These are phyloP conservation scores for Rugalucina vietnamica DNA, from an alignment of 2,888 invertebrate species.

Conservation along the genomic window DNA sequence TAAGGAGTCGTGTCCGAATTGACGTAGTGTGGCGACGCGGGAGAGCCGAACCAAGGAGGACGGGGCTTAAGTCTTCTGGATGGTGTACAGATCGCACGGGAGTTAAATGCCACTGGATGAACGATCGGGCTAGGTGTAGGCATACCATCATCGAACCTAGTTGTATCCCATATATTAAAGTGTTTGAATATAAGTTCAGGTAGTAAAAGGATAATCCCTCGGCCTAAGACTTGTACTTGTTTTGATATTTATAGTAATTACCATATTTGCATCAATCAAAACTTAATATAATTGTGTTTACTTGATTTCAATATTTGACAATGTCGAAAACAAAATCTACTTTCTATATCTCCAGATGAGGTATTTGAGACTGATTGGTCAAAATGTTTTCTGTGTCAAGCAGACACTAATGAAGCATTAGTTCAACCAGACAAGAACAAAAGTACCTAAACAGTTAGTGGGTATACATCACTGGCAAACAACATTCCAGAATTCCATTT, in stretches of 20 bases:
- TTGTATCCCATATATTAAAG: not conserved
- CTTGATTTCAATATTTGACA: not conserved
- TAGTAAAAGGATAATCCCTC: slow-evolving; percentile 8
- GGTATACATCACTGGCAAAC: not conserved
- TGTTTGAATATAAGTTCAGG: not conserved
- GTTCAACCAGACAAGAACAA: not conserved
- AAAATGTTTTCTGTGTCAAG: not conserved
- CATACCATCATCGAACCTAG: not conserved
- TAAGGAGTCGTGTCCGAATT: not conserved
- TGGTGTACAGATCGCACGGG: slow-evolving; percentile 3
- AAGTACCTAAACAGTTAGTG: not conserved
- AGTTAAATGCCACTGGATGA: slow-evolving; percentile 7
- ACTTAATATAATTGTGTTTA: not conserved
- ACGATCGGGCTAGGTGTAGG: slow-evolving; percentile 2
- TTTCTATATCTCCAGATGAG: not conserved
- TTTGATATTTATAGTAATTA: not conserved
- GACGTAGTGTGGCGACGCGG: slow-evolving; percentile 5
- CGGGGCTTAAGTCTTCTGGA: not conserved
- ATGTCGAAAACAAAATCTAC: not conserved
- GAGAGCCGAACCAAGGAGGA: slow-evolving; percentile 1
- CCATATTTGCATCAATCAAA: not conserved
- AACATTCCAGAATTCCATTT: not conserved
- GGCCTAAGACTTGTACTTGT: not conserved
- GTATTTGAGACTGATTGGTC: no score
- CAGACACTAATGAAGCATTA: not conserved